These are phyloP conservation scores for Brachypodius melanocephalos DNA, from an alignment of 2,113 vertebrate species.

Conservation along the genomic window DNA sequence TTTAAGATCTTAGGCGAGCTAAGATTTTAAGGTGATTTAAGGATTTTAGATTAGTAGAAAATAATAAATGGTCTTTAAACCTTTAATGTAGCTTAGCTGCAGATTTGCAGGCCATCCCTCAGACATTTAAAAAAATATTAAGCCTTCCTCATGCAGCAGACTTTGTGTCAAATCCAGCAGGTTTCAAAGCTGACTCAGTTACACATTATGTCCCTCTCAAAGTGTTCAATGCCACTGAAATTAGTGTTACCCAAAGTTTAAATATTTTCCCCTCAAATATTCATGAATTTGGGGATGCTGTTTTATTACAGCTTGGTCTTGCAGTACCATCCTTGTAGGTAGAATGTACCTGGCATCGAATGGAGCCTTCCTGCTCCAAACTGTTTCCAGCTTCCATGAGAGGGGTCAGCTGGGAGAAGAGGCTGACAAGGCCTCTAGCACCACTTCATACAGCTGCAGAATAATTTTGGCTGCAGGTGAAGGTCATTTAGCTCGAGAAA, in stretches of 20 bases:
- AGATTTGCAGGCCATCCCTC: neutral
- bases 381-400: neutral
- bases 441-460: neutral
- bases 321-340: neutral
- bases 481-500: neutral
- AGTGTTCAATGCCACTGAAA: neutral
- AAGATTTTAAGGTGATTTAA: slow-evolving; percentile 36
- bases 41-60: slow-evolving; percentile 34
- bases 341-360: rapidly evolving
- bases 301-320: neutral
- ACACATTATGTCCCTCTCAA: neutral
- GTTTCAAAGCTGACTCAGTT: neutral
- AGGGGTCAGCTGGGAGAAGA: neutral
- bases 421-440: neutral
- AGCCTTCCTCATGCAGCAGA: neutral
- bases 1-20: slow-evolving; percentile 8
- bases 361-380: neutral
- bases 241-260: neutral
- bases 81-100: neutral
- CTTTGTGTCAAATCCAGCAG: neutral
- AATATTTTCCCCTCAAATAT: neutral
- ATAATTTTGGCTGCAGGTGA: neutral
- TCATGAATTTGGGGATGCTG: neutral
- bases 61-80: slow-evolving; percentile 31
- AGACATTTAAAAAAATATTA: neutral